Evolutionary conservation across 2,888 invertebrate species (phyloP).

Genomic region (Lithodes maja): DNA sequence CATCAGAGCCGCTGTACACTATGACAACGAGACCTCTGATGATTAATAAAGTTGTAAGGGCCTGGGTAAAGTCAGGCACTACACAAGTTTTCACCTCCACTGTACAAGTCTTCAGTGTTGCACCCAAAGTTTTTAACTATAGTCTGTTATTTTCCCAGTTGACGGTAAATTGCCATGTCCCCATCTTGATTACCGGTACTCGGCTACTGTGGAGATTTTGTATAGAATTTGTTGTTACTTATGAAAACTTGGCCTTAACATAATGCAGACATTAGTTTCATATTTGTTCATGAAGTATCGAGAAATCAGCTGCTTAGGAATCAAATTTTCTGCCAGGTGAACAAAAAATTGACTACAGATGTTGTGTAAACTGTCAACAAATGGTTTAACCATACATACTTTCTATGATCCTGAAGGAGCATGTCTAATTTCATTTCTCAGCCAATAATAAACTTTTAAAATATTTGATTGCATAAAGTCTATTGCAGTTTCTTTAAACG

Average conservation of each 20-base stretch:
- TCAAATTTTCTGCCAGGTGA: too few species aligned
- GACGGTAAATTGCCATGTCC: too few species aligned
- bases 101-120: slow-evolving; percentile 53
- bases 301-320: too few species aligned
- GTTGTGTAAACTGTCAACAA: slow-evolving; percentile 45
- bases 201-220: too few species aligned
- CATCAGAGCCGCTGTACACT: neutral
- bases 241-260: too few species aligned
- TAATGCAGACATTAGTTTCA: too few species aligned
- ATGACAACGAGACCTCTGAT: neutral
- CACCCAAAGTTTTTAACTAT: slow-evolving; percentile 29
- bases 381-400: slow-evolving; percentile 33
- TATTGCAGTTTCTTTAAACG: slow-evolving; percentile 13
- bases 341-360: too few species aligned
- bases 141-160: too few species aligned
- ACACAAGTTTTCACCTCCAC: slow-evolving; percentile 42
- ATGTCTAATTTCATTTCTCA: slow-evolving; percentile 34
- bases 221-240: too few species aligned
- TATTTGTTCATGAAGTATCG: too few species aligned
- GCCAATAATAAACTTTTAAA: slow-evolving; percentile 30
- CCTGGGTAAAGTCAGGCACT: slow-evolving; percentile 51
- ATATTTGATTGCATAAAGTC: slow-evolving; percentile 15
- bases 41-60: slow-evolving; percentile 21
- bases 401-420: slow-evolving; percentile 51
- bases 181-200: too few species aligned